Evolutionary conservation across 2,113 vertebrate genomes (phyloP).

Genomic region (Entelurus aequoreus): DNA sequence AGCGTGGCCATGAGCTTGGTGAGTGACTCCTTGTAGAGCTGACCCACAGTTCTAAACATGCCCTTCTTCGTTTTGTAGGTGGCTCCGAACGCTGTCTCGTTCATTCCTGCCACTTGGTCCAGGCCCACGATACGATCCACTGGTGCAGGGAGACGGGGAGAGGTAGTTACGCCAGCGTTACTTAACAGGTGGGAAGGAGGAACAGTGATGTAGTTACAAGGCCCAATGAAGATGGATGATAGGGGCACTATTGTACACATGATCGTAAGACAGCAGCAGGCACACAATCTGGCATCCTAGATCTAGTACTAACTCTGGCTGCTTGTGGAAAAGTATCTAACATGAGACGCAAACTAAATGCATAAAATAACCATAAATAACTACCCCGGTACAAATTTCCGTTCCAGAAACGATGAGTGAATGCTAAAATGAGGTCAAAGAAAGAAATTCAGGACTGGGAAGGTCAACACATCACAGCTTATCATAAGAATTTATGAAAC

Average conservation of each 20-base stretch:
- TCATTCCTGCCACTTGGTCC: slow-evolving; percentile 96
- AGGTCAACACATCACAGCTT: no score
- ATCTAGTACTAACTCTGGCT: slow-evolving; percentile 8
- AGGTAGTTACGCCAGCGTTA: slow-evolving; percentile 9
- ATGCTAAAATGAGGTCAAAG: no score
- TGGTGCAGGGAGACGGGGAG: slow-evolving; percentile 44
- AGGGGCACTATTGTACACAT: slow-evolving; percentile 13
- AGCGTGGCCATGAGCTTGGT: slow-evolving; percentile 96
- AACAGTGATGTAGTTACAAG: slow-evolving; percentile 27
- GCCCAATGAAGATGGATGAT: slow-evolving; percentile 40
- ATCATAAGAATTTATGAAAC: no score
- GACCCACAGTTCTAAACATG: slow-evolving; percentile 94
- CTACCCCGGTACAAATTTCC: no score
- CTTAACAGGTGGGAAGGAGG: neutral
- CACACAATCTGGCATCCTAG: slow-evolving; percentile 16
- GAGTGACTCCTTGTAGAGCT: slow-evolving; percentile 96
- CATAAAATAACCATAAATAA: no score
- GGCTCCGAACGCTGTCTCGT: slow-evolving; percentile 91
- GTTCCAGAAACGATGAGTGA: no score
- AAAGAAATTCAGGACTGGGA: no score
- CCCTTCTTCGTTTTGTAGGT: slow-evolving; percentile 97
- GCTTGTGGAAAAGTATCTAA: neutral
- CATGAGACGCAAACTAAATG: no score
- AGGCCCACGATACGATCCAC: slow-evolving; percentile 97
- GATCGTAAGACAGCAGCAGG: slow-evolving; percentile 16